Evolutionary conservation across 2,797 vertebrate species (phyloP).

Genomic region (Chelmon rostratus): DNA sequence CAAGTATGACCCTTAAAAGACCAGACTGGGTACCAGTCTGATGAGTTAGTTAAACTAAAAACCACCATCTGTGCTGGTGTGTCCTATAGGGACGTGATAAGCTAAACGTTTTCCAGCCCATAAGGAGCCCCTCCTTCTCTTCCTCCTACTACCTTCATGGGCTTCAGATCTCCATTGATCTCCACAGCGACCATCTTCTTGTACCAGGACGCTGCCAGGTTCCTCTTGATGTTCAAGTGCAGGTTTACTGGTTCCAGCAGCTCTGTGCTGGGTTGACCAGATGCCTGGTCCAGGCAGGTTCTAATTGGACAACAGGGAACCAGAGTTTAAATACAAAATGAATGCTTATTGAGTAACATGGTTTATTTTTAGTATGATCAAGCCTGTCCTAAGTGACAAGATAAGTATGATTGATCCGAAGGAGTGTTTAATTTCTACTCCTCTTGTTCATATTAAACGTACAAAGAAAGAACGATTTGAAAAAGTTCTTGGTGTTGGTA

Average conservation of each 20-base stretch:
- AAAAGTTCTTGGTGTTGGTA: not conserved
- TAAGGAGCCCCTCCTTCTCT: not conserved
- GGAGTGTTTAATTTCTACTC: not conserved
- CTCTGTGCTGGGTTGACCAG: slow-evolving; percentile 78
- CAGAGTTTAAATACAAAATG: not conserved
- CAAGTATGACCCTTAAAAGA: no score
- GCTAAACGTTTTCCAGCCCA: not conserved
- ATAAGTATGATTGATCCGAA: not conserved
- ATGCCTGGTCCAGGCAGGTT: slow-evolving; percentile 52
- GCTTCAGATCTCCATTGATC: slow-evolving; percentile 92
- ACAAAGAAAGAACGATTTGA: not conserved
- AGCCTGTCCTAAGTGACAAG: not conserved
- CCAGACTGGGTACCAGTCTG: not conserved
- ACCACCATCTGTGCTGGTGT: not conserved
- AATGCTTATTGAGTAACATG: not conserved
- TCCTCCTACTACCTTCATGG: slow-evolving; percentile 90
- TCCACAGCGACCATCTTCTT: slow-evolving; percentile 89
- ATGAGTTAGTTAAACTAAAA: not conserved
- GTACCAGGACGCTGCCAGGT: slow-evolving; percentile 93
- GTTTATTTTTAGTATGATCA: not conserved
- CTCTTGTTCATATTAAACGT: not conserved
- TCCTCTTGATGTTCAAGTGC: slow-evolving; percentile 90
- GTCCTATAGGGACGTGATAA: not conserved
- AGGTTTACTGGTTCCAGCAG: slow-evolving; percentile 94
- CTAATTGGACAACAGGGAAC: slow-evolving; percentile 51